Evolutionary conservation across 2,797 vertebrate genomes (phyloP).

Genomic region (Pantherophis alleghaniensis): DNA sequence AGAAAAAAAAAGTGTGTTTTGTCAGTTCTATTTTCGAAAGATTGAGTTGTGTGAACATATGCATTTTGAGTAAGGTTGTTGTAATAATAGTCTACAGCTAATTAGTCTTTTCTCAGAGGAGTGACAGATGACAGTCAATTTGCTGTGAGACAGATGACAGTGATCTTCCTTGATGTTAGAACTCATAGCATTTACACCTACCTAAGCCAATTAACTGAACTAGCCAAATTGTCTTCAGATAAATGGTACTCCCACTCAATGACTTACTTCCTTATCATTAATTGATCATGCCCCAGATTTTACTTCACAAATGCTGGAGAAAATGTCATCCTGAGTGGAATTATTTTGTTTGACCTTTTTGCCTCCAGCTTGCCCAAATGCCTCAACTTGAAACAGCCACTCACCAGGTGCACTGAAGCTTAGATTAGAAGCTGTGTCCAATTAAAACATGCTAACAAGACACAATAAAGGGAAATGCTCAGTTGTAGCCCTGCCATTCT

Average conservation of each 20-base stretch:
- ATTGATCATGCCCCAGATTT: slow-evolving; percentile 22
- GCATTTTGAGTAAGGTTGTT: slow-evolving; percentile 12
- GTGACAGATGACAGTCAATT: slow-evolving; percentile 36
- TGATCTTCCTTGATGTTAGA: slow-evolving; percentile 24
- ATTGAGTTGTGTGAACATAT: not conserved
- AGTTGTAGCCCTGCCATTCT: slow-evolving; percentile 34
- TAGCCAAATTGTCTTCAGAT: slow-evolving; percentile 46
- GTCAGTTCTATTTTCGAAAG: not conserved
- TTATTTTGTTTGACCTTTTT: slow-evolving; percentile 51
- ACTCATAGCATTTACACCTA: slow-evolving; percentile 42
- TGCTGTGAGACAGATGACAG: not conserved
- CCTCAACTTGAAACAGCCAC: slow-evolving; percentile 36
- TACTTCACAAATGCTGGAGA: slow-evolving; percentile 16
- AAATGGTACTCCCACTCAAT: slow-evolving; percentile 33
- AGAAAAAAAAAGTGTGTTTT: not conserved
- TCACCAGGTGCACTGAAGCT: slow-evolving; percentile 35
- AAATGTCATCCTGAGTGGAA: slow-evolving; percentile 42
- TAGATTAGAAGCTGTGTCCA: slow-evolving; percentile 43
- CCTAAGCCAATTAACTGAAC: slow-evolving; percentile 59
- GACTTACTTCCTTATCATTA: slow-evolving; percentile 50
- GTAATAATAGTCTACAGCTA: not conserved
- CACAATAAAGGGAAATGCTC: slow-evolving; percentile 52
- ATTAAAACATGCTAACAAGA: slow-evolving; percentile 55
- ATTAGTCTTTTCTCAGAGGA: slow-evolving; percentile 41
- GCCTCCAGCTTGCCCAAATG: slow-evolving; percentile 19